Conservation (phyloP, 2,888 invertebrate genomes). For the Drosophila testacea region DNA sequence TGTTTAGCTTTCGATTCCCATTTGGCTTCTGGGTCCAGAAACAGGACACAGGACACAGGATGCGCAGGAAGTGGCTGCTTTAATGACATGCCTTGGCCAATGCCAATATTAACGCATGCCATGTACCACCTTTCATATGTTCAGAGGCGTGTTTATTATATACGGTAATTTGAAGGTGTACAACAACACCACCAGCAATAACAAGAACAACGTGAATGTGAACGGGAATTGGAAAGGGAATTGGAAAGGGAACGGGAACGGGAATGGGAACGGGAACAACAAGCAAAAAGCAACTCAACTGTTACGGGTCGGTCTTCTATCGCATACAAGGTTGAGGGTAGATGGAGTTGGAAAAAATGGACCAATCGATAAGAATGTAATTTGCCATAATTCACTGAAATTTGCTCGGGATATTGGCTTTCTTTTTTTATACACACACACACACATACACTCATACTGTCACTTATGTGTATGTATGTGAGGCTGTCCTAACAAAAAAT, state of each 20-base stretch:
- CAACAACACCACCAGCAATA: slow-evolving; percentile 13
- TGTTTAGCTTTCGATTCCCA: slow-evolving; percentile 11
- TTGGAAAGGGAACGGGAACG: background rate
- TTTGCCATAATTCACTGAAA: slow-evolving; percentile 82
- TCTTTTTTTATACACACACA: slow-evolving; percentile 21
- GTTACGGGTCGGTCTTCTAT: slow-evolving; percentile 13
- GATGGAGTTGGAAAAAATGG: slow-evolving; percentile 41
- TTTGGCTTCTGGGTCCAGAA: background rate
- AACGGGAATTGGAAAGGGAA: slow-evolving; percentile 13
- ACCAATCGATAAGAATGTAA: slow-evolving; percentile 83
- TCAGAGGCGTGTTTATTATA: slow-evolving; percentile 60
- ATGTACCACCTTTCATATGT: slow-evolving; percentile 69
- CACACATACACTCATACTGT: slow-evolving; percentile 6
- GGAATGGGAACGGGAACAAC: slow-evolving; percentile 19
- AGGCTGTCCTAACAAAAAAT: slow-evolving; percentile 50
- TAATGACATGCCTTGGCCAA: slow-evolving; percentile 43
- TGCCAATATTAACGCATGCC: slow-evolving; percentile 47
- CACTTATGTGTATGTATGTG: slow-evolving; percentile 8
- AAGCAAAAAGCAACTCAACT: slow-evolving; percentile 31
- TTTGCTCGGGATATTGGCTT: slow-evolving; percentile 76
- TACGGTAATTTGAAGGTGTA: slow-evolving; percentile 46
- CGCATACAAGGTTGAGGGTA: background rate
- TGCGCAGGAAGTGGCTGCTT: slow-evolving; percentile 44
- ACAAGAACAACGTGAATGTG: background rate
- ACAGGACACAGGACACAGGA: background rate